Evolutionary conservation across 2,888 invertebrate genomes (phyloP).

Genomic region (Caenorhabditis sinica): DNA sequence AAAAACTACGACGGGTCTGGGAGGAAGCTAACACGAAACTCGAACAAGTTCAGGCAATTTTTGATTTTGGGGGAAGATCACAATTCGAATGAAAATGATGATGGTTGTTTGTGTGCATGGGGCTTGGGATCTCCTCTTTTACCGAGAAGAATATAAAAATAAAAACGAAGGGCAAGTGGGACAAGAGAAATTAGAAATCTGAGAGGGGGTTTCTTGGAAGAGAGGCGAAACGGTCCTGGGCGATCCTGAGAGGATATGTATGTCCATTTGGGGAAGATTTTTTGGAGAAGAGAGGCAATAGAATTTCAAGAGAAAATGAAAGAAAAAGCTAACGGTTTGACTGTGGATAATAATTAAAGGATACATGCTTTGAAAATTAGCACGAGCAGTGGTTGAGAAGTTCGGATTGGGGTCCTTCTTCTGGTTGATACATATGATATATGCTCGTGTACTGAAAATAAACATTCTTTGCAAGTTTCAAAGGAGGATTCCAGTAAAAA

Average conservation of each 20-base stretch:
- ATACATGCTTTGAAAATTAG: conserved; percentile 6
- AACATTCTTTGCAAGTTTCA: too few relatives aligned
- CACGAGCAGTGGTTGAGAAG: conserved; percentile 56
- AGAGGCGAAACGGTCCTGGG: conserved; percentile 1
- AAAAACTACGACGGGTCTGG: conserved; percentile 15
- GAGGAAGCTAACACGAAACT: conserved; percentile 31
- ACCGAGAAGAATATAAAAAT: conserved; percentile 16
- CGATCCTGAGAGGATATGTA: conserved; percentile 56
- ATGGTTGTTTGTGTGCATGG: neutral
- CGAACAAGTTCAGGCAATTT: conserved; percentile 8
- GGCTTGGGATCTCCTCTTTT: neutral
- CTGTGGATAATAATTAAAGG: conserved; percentile 3
- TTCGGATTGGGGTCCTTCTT: conserved; percentile 61
- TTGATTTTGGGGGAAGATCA: conserved; percentile 37
- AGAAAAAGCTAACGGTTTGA: conserved; percentile 13
- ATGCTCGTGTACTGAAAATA: conserved; percentile 55
- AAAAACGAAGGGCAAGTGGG: conserved; percentile 29
- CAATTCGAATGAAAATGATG: conserved; percentile 51
- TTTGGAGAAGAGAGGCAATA: conserved; percentile 12
- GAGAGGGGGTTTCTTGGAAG: conserved; percentile 7
- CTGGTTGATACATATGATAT: conserved; percentile 57
- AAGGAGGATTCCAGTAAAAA: too few relatives aligned
- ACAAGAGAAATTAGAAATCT: conserved; percentile 39
- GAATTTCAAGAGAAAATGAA: conserved; percentile 9
- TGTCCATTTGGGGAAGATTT: conserved; percentile 1